Base-by-base conservation (phyloP, 2,888 invertebrate species). In the Rotaria socialis region DNA sequence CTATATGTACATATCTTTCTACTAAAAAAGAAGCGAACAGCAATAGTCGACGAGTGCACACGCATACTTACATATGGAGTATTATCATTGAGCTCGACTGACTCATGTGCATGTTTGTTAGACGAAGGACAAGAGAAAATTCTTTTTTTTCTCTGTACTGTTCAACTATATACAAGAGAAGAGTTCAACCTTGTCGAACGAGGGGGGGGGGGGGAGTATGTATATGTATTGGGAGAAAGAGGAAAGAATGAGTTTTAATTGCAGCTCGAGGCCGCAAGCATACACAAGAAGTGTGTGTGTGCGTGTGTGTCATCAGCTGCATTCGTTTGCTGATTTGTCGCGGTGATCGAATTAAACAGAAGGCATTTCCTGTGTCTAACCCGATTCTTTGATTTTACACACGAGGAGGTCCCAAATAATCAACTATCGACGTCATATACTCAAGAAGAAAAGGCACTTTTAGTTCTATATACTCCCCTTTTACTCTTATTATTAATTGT, bases 141-240 rank as follows among this genome's bases (percentile, higher is more conserved):
- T 55, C 55, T 55, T 55, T 22, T 55, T 22, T 22, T 55, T 19
- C 3, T 11, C 55, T 55, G 22, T 55, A 55, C 55, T 55, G 55
- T 55, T 55, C 55, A 55, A 55, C 55, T 55, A 55, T 55, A 67
- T 4, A n/a, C n/a, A 60, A 67, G 67, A 67, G 67, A 35, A 67
- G 67, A 67, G 67, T 67, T 67, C 67, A 67, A 67, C 67, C 67
- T 67, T 67, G 67, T 67, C 67, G 67, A 67, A 67, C 35, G 27
- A 67, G 35, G n/a, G n/a, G n/a, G n/a, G n/a, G 35, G 35, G 35
- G 35, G 35, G 2, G 41, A 67, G 67, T 35, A 19, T 67, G 19
- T 5, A 35, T 19, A 35, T 67, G 67, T 67, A 41, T 67, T 2
- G 14, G 35, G 6, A 67, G 67, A 67, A 67, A 67, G 16, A 67